phyloP scores from a whole-genome alignment of 2,113 vertebrate species.

The Hyperopisus bebe region DNA sequence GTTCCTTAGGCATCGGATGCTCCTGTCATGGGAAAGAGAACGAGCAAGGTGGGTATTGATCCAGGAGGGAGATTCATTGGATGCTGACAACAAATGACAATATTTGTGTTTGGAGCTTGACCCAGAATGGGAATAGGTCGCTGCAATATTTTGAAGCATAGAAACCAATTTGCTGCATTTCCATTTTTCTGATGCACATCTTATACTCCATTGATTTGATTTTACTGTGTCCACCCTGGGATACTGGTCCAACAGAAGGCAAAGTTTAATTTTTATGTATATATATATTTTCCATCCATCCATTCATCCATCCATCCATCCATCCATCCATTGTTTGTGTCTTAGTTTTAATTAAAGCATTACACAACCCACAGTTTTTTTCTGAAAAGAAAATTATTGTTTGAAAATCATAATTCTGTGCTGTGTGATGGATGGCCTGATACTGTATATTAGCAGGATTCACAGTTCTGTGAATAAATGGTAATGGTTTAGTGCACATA shows the following conservation, averaged over 20 bases:
- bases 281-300: neutral
- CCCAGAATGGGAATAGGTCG: neutral
- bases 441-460: neutral
- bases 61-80: neutral
- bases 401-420: neutral
- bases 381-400: neutral
- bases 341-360: neutral
- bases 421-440: neutral
- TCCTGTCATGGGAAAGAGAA: conserved; percentile 55
- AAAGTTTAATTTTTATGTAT: neutral
- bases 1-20: conserved; percentile 87
- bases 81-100: neutral
- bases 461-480: neutral
- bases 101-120: neutral
- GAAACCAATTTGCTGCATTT: neutral
- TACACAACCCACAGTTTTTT: neutral
- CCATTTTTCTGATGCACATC: neutral
- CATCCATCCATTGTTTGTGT: neutral
- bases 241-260: neutral
- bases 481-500: neutral
- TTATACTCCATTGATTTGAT: neutral
- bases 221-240: neutral
- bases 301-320: neutral
- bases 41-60: neutral
- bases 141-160: neutral